Evolutionary conservation across 2,888 invertebrate species (phyloP).

Genomic region (Tetrapedia diversipes): DNA sequence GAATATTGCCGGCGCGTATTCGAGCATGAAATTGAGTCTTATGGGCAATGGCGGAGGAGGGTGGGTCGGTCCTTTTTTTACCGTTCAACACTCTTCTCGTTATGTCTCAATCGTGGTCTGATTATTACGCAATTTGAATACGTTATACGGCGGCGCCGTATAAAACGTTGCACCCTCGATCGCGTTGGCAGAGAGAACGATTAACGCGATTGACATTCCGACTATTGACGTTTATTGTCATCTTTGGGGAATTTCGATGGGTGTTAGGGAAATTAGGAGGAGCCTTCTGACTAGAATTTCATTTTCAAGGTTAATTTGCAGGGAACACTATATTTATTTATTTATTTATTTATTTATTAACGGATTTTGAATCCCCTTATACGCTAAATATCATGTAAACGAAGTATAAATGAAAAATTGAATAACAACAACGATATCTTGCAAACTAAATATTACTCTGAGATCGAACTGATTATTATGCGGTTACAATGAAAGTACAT

Average conservation of each 20-base stretch:
- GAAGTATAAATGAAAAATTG: no score
- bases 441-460: no score
- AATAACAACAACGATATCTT: no score
- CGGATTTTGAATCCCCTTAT: no score
- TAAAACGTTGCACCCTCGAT: neutral
- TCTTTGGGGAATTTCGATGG: neutral
- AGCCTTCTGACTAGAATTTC: neutral
- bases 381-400: no score
- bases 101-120: conserved; percentile 49
- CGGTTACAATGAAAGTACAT: no score
- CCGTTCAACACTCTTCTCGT: conserved; percentile 43
- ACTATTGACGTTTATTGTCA: neutral
- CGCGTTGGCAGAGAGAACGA: neutral
- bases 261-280: neutral
- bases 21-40: conserved; percentile 70
- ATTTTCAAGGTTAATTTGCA: no score
- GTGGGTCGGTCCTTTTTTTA: conserved; percentile 45
- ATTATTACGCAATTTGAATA: conserved; percentile 53
- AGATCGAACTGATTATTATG: no score
- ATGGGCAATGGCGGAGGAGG: conserved; percentile 39
- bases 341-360: no score
- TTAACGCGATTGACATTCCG: conserved; percentile 1
- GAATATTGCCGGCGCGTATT: conserved; percentile 64
- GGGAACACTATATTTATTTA: no score
- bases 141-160: neutral